Conservation (phyloP, 2,888 invertebrate species). For the Incurvaria masculella region DNA sequence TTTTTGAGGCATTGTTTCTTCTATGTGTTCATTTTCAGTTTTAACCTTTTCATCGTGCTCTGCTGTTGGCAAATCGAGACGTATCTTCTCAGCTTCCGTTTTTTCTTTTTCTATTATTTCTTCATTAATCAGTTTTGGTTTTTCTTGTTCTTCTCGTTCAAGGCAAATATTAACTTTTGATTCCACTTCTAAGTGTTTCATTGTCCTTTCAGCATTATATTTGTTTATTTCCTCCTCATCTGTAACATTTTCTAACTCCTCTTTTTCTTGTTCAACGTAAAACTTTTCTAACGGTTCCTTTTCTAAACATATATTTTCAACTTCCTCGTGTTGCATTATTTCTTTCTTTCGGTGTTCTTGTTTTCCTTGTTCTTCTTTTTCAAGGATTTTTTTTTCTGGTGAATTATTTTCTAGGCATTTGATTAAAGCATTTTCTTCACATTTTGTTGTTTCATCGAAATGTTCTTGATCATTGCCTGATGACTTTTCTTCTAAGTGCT, state of each 20-base stretch:
- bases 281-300: constrained; percentile 1
- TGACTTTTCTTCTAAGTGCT: neutral
- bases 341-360: neutral
- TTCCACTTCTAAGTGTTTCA: no score
- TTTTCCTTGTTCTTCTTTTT: constrained; percentile 6
- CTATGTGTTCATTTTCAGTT: neutral
- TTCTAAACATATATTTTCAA: constrained; percentile 3
- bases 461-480: no score
- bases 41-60: neutral
- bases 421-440: neutral
- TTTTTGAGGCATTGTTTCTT: no score
- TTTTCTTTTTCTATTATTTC: neutral
- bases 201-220: no score
- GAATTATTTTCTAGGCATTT: neutral
- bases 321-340: constrained; percentile 5
- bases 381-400: neutral
- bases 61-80: no score
- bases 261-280: no score
- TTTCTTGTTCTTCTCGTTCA: no score
- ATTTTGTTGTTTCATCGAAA: no score
- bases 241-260: no score
- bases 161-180: no score
- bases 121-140: neutral
- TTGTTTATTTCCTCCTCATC: no score
- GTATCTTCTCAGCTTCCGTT: neutral